Base-by-base conservation (phyloP, 2,888 invertebrate genomes). In the Cantharis lateralis region DNA sequence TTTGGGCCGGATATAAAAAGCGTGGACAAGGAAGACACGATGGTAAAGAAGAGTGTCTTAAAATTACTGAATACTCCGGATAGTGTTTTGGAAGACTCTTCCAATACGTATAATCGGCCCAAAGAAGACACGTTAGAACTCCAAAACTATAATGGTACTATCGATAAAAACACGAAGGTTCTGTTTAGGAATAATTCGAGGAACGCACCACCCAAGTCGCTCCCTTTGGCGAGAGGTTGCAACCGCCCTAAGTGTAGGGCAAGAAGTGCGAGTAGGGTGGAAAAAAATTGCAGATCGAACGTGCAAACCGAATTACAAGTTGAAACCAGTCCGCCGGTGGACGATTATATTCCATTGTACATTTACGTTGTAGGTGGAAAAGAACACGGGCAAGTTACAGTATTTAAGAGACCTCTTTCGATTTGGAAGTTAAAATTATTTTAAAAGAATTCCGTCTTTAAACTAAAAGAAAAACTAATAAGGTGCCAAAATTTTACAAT, bases 331-430 rank as follows among this genome's bases (percentile, higher is more conserved):
- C 61, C 70, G 4, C 18, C 69, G 3, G 84, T 88, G 1, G 90
- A 90, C 13, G 88, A 88, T 9, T 89, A 89, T 18, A 88, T 91
- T 61, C 90, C 91, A 0, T 86, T 92, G 62, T 92, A 91, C 83
- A 90, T 94, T 78, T 94, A 93, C 84, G 86, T 96, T 75, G 91
- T 95, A 77, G 96, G 96, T 0, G 96, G 96, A 0, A 93, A 93
- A 83, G 95, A 96, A 86, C 93, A 93, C 70, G 93, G 94, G 13
- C 94, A 95, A 82, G 92, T 93, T 3, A 94, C 95, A 15, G 91
- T 93, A 74, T 93, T 95, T 83, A 93, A 93, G 84, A 90, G 93
- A 82, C 95, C 95, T 10, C 91, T 95, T 61, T 94, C 95, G 11
- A 91, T 95, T 84, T 95, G 95, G 95, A 93, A 93, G 82, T 90